These are phyloP conservation scores for Drosophila bocki DNA, from an alignment of 1,140 invertebrate species.

Conservation along the genomic window DNA sequence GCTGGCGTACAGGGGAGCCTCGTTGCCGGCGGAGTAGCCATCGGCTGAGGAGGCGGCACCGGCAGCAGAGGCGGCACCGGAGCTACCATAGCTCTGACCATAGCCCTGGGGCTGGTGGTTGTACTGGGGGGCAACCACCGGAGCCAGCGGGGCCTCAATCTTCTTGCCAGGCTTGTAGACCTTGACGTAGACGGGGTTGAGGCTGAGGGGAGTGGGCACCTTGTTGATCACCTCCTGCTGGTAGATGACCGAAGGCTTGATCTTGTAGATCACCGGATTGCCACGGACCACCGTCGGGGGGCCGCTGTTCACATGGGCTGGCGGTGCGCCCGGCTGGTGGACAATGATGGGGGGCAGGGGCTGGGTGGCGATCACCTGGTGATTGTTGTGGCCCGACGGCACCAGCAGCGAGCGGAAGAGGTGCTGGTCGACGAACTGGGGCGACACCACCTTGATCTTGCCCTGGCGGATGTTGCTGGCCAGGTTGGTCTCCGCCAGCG, in stretches of 20 bases:
- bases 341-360: conserved; percentile 81
- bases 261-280: conserved; percentile 82
- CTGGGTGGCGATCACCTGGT: conserved; percentile 80
- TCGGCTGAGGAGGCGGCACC: conserved; percentile 39
- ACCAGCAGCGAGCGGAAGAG: conserved; percentile 78
- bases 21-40: conserved; percentile 56
- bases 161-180: conserved; percentile 84
- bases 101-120: conserved; percentile 59
- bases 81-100: conserved; percentile 45
- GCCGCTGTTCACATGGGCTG: conserved; percentile 77
- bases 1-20: conserved; percentile 66
- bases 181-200: conserved; percentile 82
- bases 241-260: conserved; percentile 81
- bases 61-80: conserved; percentile 45
- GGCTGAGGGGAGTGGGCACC: conserved; percentile 79
- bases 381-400: conserved; percentile 78
- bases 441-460: conserved; percentile 80
- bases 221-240: conserved; percentile 84
- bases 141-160: conserved; percentile 74
- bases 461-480: conserved; percentile 82
- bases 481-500: conserved; percentile 71
- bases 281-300: conserved; percentile 79
- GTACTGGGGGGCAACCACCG: conserved; percentile 71
- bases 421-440: conserved; percentile 79
- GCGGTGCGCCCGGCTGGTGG: conserved; percentile 75